A percentile compares a stretch with the other conserved stretches of the same genome.
Evolutionary conservation across 2,797 vertebrate species (phyloP).

Genomic region (Bradypodion ventrale): DNA sequence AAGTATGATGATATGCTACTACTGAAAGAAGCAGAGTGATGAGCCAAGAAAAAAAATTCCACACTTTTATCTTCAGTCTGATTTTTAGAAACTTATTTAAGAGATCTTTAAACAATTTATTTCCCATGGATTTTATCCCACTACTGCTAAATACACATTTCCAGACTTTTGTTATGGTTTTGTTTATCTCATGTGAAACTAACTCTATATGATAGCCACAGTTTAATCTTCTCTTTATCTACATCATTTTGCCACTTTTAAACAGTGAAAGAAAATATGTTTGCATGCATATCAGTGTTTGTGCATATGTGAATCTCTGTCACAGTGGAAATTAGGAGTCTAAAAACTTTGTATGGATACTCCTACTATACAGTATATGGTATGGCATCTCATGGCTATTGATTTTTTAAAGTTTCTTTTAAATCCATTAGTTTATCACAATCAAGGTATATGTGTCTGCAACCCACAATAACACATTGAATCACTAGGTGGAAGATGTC

Average conservation of each 20-base stretch:
- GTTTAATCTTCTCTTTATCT: neutral
- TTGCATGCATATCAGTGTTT: neutral
- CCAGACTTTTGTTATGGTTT: neutral
- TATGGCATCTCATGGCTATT: too few relatives aligned
- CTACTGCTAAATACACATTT: neutral
- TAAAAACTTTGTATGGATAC: too few relatives aligned
- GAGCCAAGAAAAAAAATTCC: slow-evolving; percentile 8
- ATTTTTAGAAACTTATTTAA: neutral
- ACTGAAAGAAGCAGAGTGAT: slow-evolving; percentile 3
- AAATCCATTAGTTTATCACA: too few relatives aligned
- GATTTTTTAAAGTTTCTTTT: too few relatives aligned
- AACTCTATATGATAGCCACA: neutral
- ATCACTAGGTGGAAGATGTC: too few relatives aligned
- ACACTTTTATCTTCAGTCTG: neutral
- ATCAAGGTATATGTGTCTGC: too few relatives aligned
- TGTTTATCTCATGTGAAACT: neutral
- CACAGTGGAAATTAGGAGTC: too few relatives aligned
- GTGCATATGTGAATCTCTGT: too few relatives aligned
- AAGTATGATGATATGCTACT: slow-evolving; percentile 11
- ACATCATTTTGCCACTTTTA: neutral
- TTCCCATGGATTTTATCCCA: neutral
- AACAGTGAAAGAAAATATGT: neutral
- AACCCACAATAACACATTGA: too few relatives aligned
- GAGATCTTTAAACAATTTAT: slow-evolving; percentile 3
- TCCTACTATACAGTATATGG: too few relatives aligned